Evolutionary conservation across 1,140 invertebrate species (phyloP), one percentile per base, ranked within the genome.

Genomic region (Agrilus planipennis): DNA sequence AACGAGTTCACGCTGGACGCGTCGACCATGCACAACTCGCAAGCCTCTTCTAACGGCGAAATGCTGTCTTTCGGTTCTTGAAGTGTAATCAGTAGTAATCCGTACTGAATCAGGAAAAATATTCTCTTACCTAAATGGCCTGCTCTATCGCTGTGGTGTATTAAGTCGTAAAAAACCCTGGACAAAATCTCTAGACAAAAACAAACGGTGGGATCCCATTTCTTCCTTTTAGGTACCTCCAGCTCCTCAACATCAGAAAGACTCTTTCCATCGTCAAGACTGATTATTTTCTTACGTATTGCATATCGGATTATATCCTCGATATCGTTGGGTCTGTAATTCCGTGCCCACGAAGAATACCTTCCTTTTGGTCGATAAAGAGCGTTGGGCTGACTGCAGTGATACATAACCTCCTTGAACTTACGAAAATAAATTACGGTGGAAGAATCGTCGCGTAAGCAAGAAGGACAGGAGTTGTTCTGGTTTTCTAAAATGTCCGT

Each of bases 401-500:
- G 20, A 7, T 34, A 18, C 32, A 34, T 34, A 14, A 34, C 19
- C 14, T 47, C 40, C 21, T 47, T 38, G 42, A 48, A 58, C 14
- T 50, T 50, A 18, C 50, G 40, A 29, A 64, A 59, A 37, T 61
- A 57, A 3, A 63, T 57, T 40, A 66, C 48, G 47, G 59, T 60
- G 18, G 65, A 45, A 23, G 50, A 57, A 11, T 64, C 42, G 12
- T 52, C 39, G 5, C 39, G 61, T 14, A 65, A 60, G 44, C 68
- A 70, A 25, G 55, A 46, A 3, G 54, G 49, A 50, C 68, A 70
- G 46, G 60, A 65, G 46, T 64, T 61, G 41, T 59, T 57, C 47
- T 62, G 61, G 31, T 58, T 60, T 59, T 69, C 63, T 35, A 70
- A 52, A 34, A 67, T 62, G 22, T 58, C 56, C 2, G 68, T 62